Base-by-base conservation (phyloP, 2,113 vertebrate genomes). In the Nannospalax galili region DNA sequence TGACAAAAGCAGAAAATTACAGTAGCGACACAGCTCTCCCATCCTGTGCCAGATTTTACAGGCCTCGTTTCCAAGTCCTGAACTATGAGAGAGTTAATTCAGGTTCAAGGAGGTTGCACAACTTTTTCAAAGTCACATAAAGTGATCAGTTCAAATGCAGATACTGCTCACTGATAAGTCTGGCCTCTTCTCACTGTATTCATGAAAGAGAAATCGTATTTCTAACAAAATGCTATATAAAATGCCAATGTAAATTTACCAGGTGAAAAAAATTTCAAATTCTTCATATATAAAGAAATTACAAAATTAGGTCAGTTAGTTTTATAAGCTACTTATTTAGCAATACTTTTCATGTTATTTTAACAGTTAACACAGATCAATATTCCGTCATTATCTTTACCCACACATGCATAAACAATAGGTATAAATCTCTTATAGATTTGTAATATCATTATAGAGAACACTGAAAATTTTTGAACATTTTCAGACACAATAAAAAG, bases 291-390 rank as follows among this genome's bases (percentile, higher is more conserved):
- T 72, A 93, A 90, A 86, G 35, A 75, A 19, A 85, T 42, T 74
- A 74, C 7, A 92, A 77, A 92, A 93, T 42, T 67, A n/a, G 20
- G 26, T 72, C 37, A 74, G 93, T 88, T 52, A 92, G 16, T 70
- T 95, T 96, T 48, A 90, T 5, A 81, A 65, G 42, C 30, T 64
- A 92, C 77, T 92, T 93, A 88, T 74, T 95, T 94, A 45, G 89
- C 40, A 64, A 5, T 70, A 15, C 48, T 15, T 87, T 90, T 60
- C 4, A 75, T 5, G 86, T 79, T 73, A 91, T 89, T 72, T 90
- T 92, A 11, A 60, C 56, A 93, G 85, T 48, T 95, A 65, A 73
- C 35, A 70, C 40, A 8, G 48, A 87, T 26, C 79, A 30, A 80
- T 84, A 73, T 93, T 87, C 42, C 73, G 70, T 20, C 12, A 37